Percentiles rank a stretch among this genome's conserved stretches.
Conservation (phyloP, 2,797 vertebrate species). For the Mionectes olivaceus region DNA sequence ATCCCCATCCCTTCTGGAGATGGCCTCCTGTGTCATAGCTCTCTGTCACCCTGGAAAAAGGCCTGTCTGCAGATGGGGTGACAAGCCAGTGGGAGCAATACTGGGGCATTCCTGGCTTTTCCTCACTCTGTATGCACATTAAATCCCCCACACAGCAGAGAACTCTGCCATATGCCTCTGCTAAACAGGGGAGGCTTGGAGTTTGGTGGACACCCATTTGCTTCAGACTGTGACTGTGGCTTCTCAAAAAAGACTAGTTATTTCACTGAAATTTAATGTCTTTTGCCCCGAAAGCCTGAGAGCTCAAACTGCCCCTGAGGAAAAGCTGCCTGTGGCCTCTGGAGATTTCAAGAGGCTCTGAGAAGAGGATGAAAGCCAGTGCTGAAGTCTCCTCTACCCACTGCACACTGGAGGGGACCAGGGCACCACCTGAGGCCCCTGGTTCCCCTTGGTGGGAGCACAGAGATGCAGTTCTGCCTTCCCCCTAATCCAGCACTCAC, state of each 20-base stretch:
- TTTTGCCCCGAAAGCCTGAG: neutral
- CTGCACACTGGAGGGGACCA: neutral
- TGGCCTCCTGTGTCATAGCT: neutral
- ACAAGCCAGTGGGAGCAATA: neutral
- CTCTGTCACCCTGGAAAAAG: neutral
- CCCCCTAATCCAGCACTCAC: fast-evolving
- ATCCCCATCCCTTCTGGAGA: neutral
- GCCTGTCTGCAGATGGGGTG: neutral
- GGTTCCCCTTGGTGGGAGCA: neutral
- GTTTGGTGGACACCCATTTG: neutral
- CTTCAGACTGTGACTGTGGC: neutral
- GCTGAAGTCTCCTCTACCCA: neutral
- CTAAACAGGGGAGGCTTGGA: fast-evolving
- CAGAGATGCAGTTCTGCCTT: neutral
- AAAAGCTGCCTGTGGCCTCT: neutral
- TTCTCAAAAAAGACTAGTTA: neutral
- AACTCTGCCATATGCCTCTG: neutral
- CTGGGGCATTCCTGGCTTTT: neutral
- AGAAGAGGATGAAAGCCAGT: neutral
- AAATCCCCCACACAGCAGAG: neutral
- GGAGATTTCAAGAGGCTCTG: neutral
- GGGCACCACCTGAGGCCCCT: neutral
- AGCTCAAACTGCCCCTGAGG: neutral
- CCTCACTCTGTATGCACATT: neutral
- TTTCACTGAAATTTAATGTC: neutral